Base-by-base conservation (phyloP, 92 coral and sea anemone species). In the Anthopleura xanthogrammica region DNA sequence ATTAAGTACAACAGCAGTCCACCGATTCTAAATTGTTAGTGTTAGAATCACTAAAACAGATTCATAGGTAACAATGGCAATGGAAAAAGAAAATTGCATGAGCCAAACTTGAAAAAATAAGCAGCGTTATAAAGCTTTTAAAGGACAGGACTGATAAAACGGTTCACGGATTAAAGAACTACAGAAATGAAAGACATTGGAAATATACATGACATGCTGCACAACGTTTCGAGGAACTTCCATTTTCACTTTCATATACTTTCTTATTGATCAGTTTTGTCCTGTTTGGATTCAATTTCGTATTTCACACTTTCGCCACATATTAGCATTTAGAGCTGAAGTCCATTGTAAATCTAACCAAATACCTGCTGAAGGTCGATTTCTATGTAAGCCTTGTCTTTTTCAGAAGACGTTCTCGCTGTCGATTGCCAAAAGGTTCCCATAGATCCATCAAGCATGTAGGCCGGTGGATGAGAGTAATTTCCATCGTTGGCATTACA, bases 351-450 rank as follows among this genome's bases (percentile, higher is more conserved):
- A 9, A 16, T 56, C 14, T 62, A 23, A 72, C 80, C 85, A 48
- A 57, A 85, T 90, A 90, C 93, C 93, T 90, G 93, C 52, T 81
- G 84, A 60, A 90, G 75, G 81, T 85, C 84, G 79, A 95, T 93
- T 58, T 86, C 80, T 60, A 95, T 93, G 56, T 66, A 81, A 3
- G 97, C 98, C 6, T 68, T 72, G 24, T 89, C 95, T 54, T 80
- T 72, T 62, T 80, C 83, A 4, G 16, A 1, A 7, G 76, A 55
- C 39, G 76, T 82, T 46, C 86, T 81, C 11, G 85, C 88, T 78
- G 68, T 93, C 6, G 98, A 95, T 82, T 95, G 98, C 98, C 98
- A 95, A 85, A 84, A 92, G 3, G 98, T 89, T 41, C 73, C 90
- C 36, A 89, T 56, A 40, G 88, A 85, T 14, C 93, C 94, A 78